These are phyloP conservation scores for Drosophila pseudoobscura DNA, from an alignment of 1,140 invertebrate genomes.

Conservation along the genomic window DNA sequence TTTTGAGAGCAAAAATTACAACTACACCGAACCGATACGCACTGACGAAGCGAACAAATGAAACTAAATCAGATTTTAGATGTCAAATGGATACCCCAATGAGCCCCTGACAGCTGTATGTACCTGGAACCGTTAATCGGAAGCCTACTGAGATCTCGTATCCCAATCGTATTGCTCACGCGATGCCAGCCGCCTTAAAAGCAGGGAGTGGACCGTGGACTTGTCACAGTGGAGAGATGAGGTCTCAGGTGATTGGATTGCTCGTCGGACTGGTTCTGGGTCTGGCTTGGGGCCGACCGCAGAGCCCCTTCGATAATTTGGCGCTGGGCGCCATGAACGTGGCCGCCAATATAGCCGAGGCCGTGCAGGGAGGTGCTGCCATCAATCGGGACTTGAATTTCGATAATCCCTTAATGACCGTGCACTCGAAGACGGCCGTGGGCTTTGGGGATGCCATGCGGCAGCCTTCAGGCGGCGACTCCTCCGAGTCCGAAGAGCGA, in stretches of 20 bases:
- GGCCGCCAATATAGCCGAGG: slow-evolving; percentile 42
- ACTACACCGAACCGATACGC: slow-evolving; percentile 31
- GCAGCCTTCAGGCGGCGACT: slow-evolving; percentile 3
- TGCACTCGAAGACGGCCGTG: slow-evolving; percentile 43
- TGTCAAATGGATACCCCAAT: background rate
- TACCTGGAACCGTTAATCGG: background rate
- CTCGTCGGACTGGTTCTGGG: slow-evolving; percentile 14
- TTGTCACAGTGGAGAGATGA: slow-evolving; percentile 34
- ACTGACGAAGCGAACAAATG: slow-evolving; percentile 27
- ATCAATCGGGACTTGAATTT: slow-evolving; percentile 33
- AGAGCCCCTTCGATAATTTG: slow-evolving; percentile 55
- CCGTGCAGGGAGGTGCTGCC: slow-evolving; percentile 48
- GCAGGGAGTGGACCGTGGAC: background rate
- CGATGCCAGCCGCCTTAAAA: slow-evolving; percentile 34
- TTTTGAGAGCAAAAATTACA: slow-evolving; percentile 15
- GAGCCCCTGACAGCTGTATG: background rate
- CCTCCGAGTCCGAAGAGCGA: slow-evolving; percentile 54
- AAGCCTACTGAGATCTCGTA: slow-evolving; percentile 21
- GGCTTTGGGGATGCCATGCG: slow-evolving; percentile 70
- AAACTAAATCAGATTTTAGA: slow-evolving; percentile 7
- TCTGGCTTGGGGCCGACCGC: background rate
- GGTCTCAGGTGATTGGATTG: slow-evolving; percentile 1
- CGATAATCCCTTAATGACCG: slow-evolving; percentile 44
- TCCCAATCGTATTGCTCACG: slow-evolving; percentile 8
- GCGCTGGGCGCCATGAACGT: slow-evolving; percentile 45